These are phyloP conservation scores for Andrena trimmerana DNA, from an alignment of 2,888 invertebrate genomes.

Conservation along the genomic window DNA sequence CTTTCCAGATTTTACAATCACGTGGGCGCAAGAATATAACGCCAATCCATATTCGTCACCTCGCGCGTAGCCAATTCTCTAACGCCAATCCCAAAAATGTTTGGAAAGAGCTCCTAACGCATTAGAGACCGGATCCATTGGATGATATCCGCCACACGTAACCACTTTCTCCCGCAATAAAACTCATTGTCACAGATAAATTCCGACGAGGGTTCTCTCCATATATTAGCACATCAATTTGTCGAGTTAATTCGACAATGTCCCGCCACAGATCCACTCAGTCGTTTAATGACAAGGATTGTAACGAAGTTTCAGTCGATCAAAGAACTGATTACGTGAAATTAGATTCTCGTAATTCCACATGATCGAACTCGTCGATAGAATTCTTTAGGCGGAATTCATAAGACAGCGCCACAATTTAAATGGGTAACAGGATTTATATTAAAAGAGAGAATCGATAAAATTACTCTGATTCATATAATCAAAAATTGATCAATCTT, in stretches of 20 bases:
- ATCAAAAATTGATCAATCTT: no score
- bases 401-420: no score
- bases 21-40: constrained; percentile 4
- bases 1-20: constrained; percentile 32
- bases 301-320: no score
- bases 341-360: no score
- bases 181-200: constrained; percentile 41
- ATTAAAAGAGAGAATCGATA: no score
- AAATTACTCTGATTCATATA: no score
- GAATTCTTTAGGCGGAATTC: no score
- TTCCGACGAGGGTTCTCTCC: constrained; percentile 18
- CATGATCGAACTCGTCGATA: no score
- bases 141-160: constrained; percentile 35
- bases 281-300: no score
- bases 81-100: constrained; percentile 19
- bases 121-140: not conserved
- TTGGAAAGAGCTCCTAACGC: constrained; percentile 6
- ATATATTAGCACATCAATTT: constrained; percentile 47
- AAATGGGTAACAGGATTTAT: no score
- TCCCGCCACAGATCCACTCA: constrained; percentile 4
- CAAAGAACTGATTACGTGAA: no score
- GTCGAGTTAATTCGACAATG: constrained; percentile 36
- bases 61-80: constrained; percentile 12
- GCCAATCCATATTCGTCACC: not conserved
- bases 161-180: constrained; percentile 53